Evolutionary conservation across 2,113 vertebrate species (phyloP).

Genomic region (Myrmecophaga tridactyla): DNA sequence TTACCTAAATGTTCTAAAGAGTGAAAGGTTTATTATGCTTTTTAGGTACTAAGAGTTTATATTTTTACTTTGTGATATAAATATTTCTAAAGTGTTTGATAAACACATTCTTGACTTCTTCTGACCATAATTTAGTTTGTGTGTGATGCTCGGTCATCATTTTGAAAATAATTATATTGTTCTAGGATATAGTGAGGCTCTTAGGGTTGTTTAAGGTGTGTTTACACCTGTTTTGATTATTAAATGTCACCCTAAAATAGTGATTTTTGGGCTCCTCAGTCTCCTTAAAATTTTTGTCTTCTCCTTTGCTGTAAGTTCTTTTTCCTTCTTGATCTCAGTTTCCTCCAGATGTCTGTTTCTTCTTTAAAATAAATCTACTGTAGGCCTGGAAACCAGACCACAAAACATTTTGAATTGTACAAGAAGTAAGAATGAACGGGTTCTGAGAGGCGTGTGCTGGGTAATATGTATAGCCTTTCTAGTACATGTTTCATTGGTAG

Average conservation of each 20-base stretch:
- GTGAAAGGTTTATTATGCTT: conserved; percentile 15
- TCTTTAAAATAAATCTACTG: not conserved
- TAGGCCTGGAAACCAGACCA: not conserved
- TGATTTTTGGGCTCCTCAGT: not conserved
- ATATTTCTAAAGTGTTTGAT: not conserved
- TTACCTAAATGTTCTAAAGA: not conserved
- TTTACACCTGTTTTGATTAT: not conserved
- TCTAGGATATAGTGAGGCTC: not conserved
- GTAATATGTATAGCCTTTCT: not conserved
- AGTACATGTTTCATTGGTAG: not conserved
- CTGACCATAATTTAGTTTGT: not conserved
- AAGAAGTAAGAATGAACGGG: not conserved
- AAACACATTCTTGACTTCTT: not conserved
- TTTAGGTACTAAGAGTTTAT: not conserved
- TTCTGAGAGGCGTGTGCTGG: not conserved
- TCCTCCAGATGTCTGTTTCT: not conserved
- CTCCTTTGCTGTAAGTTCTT: not conserved
- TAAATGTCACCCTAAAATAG: not conserved
- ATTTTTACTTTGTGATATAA: not conserved
- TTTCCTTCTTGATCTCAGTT: not conserved
- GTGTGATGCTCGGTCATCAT: not conserved
- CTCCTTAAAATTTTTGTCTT: not conserved
- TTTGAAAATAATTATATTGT: not conserved
- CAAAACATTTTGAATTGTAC: not conserved
- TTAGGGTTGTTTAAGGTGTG: not conserved